Evolutionary conservation across 2,888 invertebrate species (phyloP), one percentile per base, ranked within the genome.

Genomic region (Lamellibrachia satsuma): DNA sequence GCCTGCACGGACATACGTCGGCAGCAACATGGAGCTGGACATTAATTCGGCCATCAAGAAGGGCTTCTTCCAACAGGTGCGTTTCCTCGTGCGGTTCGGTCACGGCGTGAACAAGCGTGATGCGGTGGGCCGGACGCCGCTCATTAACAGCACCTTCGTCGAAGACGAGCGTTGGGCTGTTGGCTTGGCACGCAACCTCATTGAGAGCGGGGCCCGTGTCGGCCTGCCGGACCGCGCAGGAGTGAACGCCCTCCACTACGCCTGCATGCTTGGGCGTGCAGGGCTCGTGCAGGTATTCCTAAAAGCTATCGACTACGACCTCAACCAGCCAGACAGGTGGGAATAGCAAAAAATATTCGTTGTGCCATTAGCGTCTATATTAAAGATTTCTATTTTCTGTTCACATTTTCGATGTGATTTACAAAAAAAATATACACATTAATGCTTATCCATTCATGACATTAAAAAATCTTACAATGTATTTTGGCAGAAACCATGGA

Each of bases 41-140:
- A 92, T 94, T 90, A 90, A 93, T 22, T 95, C 95, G 55, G 95
- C 96, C 57, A 96, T 96, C 11, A 94, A 94, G 75, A 94, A 94
- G 90, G 96, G 96, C 9, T 95, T 95, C 93, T 95, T 96, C 60
- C 95, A 95, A 60, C 96, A 96, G 93, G 96, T 96, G 22, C 94
- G 96, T 7, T 95, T 95, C 92, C 94, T 96, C n/a, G 94, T 96
- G 7, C 95, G 95, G 90, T 94, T 95, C 3, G 96, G 96, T 0
- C 93, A 94, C 3, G 93, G 95, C 92, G 93, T 96, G 22, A 95
- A 96, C 91, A 94, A 94, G 60, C 93, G 94, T 9, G 96, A 96
- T 93, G 93, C 92, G n/a, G 94, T 94, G 7, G 94, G 94, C 11
- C 93, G 95, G 52, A 96, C 96, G 0, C 95, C 96, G 0, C 94